Evolutionary conservation across 1,140 invertebrate genomes (phyloP).

Genomic region (Microvelia longipes): DNA sequence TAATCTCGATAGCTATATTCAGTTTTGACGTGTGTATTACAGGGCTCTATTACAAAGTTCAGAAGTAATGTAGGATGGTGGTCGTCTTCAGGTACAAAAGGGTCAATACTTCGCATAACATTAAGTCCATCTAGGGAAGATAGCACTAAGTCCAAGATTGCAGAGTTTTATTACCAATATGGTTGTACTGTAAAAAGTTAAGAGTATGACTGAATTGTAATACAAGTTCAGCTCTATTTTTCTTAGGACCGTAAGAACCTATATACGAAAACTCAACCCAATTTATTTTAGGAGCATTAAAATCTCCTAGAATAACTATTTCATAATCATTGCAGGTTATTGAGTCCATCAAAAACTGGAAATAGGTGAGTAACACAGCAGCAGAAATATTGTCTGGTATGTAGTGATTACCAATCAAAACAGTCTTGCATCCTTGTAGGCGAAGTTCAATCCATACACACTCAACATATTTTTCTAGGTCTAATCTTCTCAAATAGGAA

Average conservation of each 20-base stretch:
- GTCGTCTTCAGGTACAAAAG: neutral
- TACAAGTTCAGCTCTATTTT: neutral
- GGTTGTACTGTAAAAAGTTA: neutral
- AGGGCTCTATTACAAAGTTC: neutral
- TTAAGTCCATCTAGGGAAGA: neutral
- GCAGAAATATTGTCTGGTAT: neutral
- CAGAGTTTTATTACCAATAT: neutral
- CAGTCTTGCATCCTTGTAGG: neutral
- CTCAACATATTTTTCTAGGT: neutral
- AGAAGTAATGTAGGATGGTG: neutral
- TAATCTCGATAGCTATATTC: neutral
- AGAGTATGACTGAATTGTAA: neutral
- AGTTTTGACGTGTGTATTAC: neutral
- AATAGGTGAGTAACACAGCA: neutral
- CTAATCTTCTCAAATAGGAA: neutral
- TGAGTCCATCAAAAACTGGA: neutral
- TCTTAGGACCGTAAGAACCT: neutral
- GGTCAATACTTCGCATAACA: neutral
- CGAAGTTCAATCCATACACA: neutral
- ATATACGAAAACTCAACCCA: neutral
- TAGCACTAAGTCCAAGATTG: neutral
- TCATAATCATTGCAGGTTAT: neutral
- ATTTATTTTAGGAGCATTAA: neutral
- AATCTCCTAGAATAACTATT: neutral
- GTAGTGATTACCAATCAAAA: neutral